phyloP scores from a whole-genome alignment of 2,797 vertebrate genomes.

The Squalus acanthias region DNA sequence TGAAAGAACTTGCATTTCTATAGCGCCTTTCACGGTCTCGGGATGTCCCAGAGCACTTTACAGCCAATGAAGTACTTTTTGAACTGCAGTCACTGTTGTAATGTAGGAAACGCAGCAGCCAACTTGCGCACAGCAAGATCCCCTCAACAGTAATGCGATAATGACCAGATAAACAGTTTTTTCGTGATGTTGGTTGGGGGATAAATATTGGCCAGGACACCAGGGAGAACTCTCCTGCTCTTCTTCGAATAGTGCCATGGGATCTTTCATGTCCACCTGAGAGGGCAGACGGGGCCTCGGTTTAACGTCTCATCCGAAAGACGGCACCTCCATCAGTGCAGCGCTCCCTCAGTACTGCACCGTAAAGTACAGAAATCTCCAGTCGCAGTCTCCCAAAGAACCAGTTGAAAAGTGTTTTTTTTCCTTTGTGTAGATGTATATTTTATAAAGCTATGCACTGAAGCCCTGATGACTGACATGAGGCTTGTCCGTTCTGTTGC shows the following conservation, averaged over 20 bases:
- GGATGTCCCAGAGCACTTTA: too few relatives aligned
- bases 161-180: background rate
- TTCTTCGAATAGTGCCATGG: background rate
- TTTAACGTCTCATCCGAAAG: background rate
- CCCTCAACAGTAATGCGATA: background rate
- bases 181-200: too few relatives aligned
- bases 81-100: too few relatives aligned
- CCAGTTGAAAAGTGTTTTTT: background rate
- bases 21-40: too few relatives aligned
- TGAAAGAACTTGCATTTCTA: too few relatives aligned
- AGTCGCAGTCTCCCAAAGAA: background rate
- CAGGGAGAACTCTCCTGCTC: background rate
- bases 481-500: constrained; percentile 2
- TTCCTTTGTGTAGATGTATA: background rate
- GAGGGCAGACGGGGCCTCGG: background rate
- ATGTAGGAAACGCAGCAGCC: background rate
- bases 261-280: background rate
- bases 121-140: background rate
- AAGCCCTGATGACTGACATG: background rate
- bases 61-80: too few relatives aligned
- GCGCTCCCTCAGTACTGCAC: too few relatives aligned
- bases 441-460: background rate
- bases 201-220: background rate
- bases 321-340: background rate
- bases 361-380: background rate